A percentile compares a stretch with the other conserved stretches of the same genome.
phyloP scores from a whole-genome alignment of 2,888 invertebrate genomes.

The Pteria penguin region DNA sequence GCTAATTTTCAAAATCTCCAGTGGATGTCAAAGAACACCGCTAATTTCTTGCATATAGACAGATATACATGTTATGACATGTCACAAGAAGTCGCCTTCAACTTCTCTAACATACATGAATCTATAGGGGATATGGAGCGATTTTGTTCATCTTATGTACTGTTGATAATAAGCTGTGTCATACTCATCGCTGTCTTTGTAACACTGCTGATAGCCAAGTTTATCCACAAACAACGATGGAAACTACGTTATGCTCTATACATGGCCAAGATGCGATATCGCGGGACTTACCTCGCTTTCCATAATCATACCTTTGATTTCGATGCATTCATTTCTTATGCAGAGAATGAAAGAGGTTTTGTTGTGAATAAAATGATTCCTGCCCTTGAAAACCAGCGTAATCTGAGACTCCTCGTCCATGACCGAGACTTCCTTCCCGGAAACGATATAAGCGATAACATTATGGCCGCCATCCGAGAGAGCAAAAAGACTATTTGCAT shows the following conservation, averaged over 20 bases:
- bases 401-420: background rate
- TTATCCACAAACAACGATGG: background rate
- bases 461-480: background rate
- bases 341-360: background rate
- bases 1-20: background rate
- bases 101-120: background rate
- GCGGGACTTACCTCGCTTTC: background rate
- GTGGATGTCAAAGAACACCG: background rate
- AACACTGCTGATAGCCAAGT: background rate
- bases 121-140: background rate
- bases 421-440: background rate
- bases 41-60: background rate
- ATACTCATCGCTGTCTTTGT: background rate
- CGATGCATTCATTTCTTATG: background rate
- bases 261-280: background rate
- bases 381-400: background rate
- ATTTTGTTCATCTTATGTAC: background rate
- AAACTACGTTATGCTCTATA: background rate
- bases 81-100: background rate
- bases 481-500: background rate
- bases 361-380: background rate
- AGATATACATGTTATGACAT: background rate
- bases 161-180: background rate
- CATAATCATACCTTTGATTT: background rate
- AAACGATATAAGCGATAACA: background rate